Evolutionary conservation across 2,113 vertebrate species (phyloP).

Genomic region (Cyanoderma ruficeps): DNA sequence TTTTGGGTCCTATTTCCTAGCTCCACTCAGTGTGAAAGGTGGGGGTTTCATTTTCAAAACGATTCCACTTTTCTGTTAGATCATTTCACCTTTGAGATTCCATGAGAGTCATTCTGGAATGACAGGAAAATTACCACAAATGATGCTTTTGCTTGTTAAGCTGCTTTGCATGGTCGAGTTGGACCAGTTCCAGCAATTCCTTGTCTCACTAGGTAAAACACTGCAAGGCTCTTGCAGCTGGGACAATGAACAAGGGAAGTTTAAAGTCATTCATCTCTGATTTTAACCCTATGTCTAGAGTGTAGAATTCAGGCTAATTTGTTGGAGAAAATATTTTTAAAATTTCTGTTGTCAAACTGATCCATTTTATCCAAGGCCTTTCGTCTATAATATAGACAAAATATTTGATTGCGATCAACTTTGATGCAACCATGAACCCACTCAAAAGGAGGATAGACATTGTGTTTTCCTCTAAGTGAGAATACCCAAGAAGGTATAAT

Average conservation of each 20-base stretch:
- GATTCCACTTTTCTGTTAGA: not conserved
- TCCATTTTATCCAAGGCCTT: not conserved
- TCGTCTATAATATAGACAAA: not conserved
- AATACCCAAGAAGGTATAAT: not conserved
- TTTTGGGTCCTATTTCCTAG: not conserved
- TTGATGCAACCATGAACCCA: not conserved
- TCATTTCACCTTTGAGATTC: not conserved
- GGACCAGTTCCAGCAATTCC: not conserved
- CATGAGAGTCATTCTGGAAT: not conserved
- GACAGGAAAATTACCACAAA: not conserved
- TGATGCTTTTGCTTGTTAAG: not conserved
- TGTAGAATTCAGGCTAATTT: not conserved
- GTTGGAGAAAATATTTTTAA: not conserved
- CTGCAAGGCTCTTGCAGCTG: not conserved
- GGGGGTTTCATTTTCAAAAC: not conserved
- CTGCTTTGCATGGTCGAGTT: not conserved
- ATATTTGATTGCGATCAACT: not conserved
- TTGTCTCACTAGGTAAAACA: not conserved
- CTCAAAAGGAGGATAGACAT: not conserved
- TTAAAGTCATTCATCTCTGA: not conserved
- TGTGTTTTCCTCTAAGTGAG: not conserved
- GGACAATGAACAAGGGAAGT: not conserved
- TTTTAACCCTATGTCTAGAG: not conserved
- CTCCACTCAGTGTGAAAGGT: not conserved
- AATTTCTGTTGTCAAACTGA: not conserved